Conservation (phyloP, 37 sponge, comb jelly and placozoan genomes). For the Mnemiopsis leidyi region DNA sequence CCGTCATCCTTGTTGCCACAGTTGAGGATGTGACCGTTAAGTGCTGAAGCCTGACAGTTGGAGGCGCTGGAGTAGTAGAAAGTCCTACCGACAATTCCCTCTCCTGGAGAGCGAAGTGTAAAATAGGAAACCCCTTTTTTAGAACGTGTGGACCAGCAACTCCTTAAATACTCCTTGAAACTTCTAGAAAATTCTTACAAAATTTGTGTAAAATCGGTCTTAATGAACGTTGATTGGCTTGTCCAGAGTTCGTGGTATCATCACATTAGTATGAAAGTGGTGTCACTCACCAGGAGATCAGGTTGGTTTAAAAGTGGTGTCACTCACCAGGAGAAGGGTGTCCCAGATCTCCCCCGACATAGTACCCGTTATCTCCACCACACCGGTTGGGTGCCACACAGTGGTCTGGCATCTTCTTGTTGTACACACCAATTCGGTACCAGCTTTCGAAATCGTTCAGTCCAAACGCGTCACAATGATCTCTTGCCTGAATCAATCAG, state of each 20-base stretch:
- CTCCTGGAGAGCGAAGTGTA: background rate
- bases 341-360: background rate
- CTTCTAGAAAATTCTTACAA: too few relatives aligned
- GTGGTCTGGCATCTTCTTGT: constrained; percentile 50
- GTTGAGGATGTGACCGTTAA: constrained; percentile 35
- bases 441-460: background rate
- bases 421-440: constrained; percentile 8
- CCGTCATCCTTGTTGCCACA: constrained; percentile 10
- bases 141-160: too few relatives aligned
- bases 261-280: too few relatives aligned
- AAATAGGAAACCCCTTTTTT: too few relatives aligned
- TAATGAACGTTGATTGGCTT: too few relatives aligned
- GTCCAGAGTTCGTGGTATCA: too few relatives aligned
- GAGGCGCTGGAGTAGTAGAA: constrained; percentile 26
- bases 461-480: constrained; percentile 50
- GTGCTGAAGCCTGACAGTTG: constrained; percentile 21
- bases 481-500: constrained; percentile 2
- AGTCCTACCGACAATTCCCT: constrained; percentile 48
- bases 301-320: too few relatives aligned
- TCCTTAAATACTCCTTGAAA: too few relatives aligned
- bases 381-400: constrained; percentile 58
- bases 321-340: constrained; percentile 21
- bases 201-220: too few relatives aligned
- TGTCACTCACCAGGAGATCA: too few relatives aligned
- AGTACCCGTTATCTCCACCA: constrained; percentile 42